These are phyloP conservation scores for Mus musculus DNA, from an alignment of 2,113 vertebrate genomes.

Conservation along the genomic window GRCm39 chr4:104378501-104379000, in stretches of 20 bases:
- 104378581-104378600: background rate
- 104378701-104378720: background rate
- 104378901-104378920: background rate
- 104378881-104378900: background rate
- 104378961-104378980: background rate
- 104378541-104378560: background rate
- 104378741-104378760: background rate
- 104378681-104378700: background rate
- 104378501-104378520: background rate
- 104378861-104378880: background rate
- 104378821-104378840: background rate
- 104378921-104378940: background rate
- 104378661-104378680: background rate
- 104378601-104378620: background rate
- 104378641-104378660: background rate
- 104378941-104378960: background rate
- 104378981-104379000: background rate
- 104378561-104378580: background rate
- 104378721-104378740: background rate
- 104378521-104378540: background rate
- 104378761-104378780: background rate
- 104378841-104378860: background rate
- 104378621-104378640: background rate
- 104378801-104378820: background rate
- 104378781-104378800: background rate